Evolutionary conservation across 1,140 invertebrate genomes (phyloP), one percentile per base, ranked within the genome.

Genomic region (Sycobia sp.): DNA sequence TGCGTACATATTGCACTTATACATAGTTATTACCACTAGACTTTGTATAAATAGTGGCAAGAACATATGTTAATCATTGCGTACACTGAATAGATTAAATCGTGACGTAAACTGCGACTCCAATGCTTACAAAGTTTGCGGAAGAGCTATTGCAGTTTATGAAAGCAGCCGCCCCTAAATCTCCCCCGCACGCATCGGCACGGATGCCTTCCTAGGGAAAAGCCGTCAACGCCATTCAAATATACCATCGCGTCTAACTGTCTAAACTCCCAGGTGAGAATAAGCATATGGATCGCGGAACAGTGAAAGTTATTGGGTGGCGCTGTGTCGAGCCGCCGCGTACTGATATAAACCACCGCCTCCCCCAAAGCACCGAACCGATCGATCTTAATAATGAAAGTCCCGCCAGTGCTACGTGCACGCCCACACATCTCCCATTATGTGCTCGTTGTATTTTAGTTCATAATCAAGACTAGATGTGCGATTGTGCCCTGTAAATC

Each of bases 251-350:
- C 25, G 32, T 58, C 55, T 53, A 65, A 65, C 63, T 56, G 49
- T 60, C 51, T 66, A 10, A 66, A 66, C 51, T 60, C 51, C 57
- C 41, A 20, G 43, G 20, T 66, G 57, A 60, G 49, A 66, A 60
- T 55, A 54, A 65, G 34, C 32, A 41, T 13, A 27, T 18, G 38
- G 18, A 59, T 53, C 49, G 46, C 10, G 3, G 8, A 16, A n/a
- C 29, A 41, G 38, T 44, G 55, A 44, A 57, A 58, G 36, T 53
- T 64, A 64, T 58, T 51, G 53, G 39, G 13, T 20, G 20, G 27
- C 23, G 18, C 14, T 10, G n/a, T 14, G 4, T 50, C 29, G 13
- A n/a, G n/a, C n/a, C n/a, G n/a, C n/a, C n/a, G n/a, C n/a, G n/a
- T n/a, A n/a, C n/a, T n/a, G n/a, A n/a, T n/a, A n/a, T n/a, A n/a